These are phyloP conservation scores for Allobates femoralis DNA, from an alignment of 2,797 vertebrate genomes.

Conservation along the genomic window DNA sequence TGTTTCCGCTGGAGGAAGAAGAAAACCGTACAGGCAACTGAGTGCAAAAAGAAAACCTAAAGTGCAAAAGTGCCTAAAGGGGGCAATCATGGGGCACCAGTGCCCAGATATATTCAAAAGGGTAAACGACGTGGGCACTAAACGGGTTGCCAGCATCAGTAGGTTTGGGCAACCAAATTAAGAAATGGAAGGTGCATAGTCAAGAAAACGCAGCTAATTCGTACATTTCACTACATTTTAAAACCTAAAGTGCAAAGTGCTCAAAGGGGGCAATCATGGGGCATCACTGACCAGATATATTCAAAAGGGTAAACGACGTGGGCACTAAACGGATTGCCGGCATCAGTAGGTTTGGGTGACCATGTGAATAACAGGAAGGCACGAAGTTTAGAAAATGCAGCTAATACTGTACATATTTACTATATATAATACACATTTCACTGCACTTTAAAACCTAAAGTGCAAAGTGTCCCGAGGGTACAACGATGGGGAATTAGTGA, in stretches of 20 bases:
- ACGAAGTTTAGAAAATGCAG: neutral
- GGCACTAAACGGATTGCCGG: too few relatives aligned
- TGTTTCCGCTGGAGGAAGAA: neutral
- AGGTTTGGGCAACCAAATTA: too few relatives aligned
- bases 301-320: too few relatives aligned
- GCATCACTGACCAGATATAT: too few relatives aligned
- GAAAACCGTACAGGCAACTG: neutral
- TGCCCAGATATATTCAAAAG: too few relatives aligned
- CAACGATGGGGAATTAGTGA: neutral
- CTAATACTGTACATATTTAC: neutral
- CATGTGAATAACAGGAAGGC: neutral
- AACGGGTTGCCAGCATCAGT: neutral
- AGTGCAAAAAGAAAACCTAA: neutral
- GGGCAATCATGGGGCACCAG: neutral
- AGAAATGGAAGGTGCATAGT: neutral
- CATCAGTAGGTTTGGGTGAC: neutral
- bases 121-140: too few relatives aligned
- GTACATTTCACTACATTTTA: neutral
- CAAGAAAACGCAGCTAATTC: neutral
- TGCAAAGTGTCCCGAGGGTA: neutral
- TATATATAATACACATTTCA: neutral
- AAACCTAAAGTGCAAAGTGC: too few relatives aligned
- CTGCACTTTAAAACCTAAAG: neutral
- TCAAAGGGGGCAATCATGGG: too few relatives aligned
- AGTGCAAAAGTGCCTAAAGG: neutral